Evolutionary conservation across 2,888 invertebrate genomes (phyloP).

Genomic region (Eupithecia vulgata): DNA sequence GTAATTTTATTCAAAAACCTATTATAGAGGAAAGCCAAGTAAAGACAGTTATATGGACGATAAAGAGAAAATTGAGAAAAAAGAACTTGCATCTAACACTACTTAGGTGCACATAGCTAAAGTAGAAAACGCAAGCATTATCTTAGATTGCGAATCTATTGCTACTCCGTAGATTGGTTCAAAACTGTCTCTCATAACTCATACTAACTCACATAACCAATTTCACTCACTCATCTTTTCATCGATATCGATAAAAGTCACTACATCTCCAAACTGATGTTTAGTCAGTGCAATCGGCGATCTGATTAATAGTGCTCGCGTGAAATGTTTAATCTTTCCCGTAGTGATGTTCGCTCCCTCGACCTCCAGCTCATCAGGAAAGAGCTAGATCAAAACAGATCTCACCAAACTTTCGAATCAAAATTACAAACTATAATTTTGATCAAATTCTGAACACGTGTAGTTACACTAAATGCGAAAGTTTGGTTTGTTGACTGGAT

Average conservation of each 20-base stretch:
- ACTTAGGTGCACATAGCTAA: background rate
- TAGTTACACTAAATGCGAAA: no score
- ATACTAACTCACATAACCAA: background rate
- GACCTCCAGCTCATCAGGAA: slow-evolving; percentile 16
- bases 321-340: slow-evolving; percentile 82
- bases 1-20: background rate
- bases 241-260: slow-evolving; percentile 54
- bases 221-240: background rate
- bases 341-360: slow-evolving; percentile 69
- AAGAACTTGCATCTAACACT: background rate
- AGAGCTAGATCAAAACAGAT: background rate
- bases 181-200: no score
- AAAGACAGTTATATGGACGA: background rate
- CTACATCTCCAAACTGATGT: slow-evolving; percentile 62
- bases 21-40: background rate
- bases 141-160: background rate
- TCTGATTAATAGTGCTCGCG: slow-evolving; percentile 82
- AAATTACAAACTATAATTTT: background rate
- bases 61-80: background rate
- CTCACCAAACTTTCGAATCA: background rate
- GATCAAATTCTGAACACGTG: no score
- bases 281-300: slow-evolving; percentile 83
- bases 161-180: background rate
- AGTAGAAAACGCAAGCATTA: background rate
- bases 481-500: no score